These are phyloP conservation scores for Diaprepes abbreviatus DNA, from an alignment of 2,888 invertebrate species.

Conservation along the genomic window DNA sequence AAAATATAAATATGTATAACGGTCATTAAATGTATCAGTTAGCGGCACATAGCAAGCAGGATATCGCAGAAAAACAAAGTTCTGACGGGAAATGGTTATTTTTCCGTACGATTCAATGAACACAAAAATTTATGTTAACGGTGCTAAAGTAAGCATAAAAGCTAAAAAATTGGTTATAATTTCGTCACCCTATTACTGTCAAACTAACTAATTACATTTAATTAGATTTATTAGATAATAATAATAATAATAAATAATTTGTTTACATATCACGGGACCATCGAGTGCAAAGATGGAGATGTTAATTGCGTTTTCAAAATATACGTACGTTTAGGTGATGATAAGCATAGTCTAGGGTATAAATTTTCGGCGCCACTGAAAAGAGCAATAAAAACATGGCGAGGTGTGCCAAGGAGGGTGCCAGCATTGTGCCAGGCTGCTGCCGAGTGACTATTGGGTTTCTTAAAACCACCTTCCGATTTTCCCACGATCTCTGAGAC, in stretches of 20 bases:
- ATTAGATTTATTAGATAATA: too few relatives aligned
- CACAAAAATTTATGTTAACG: constrained; percentile 21
- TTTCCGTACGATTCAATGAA: constrained; percentile 31
- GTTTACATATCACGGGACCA: too few relatives aligned
- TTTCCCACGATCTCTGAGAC: constrained; percentile 56
- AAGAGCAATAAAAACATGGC: constrained; percentile 32
- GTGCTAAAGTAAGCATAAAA: background rate
- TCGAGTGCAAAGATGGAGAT: too few relatives aligned
- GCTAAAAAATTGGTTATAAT: background rate
- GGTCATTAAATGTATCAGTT: constrained; percentile 28
- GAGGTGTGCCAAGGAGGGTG: constrained; percentile 51
- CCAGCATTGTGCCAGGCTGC: constrained; percentile 56
- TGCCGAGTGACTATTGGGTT: constrained; percentile 51
- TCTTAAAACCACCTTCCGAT: constrained; percentile 54
- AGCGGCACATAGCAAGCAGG: constrained; percentile 39
- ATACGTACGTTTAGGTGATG: too few relatives aligned
- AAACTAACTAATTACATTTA: too few relatives aligned
- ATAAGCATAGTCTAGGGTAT: too few relatives aligned
- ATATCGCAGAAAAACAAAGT: constrained; percentile 38
- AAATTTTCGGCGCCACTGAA: constrained; percentile 32
- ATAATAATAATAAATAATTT: too few relatives aligned
- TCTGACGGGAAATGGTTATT: constrained; percentile 39
- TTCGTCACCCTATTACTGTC: background rate
- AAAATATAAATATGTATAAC: constrained; percentile 26
- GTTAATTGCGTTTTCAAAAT: too few relatives aligned